Percentiles rank a stretch among this genome's conserved stretches.
Conservation (phyloP, 1,140 invertebrate genomes). For the Nephila pilipes region DNA sequence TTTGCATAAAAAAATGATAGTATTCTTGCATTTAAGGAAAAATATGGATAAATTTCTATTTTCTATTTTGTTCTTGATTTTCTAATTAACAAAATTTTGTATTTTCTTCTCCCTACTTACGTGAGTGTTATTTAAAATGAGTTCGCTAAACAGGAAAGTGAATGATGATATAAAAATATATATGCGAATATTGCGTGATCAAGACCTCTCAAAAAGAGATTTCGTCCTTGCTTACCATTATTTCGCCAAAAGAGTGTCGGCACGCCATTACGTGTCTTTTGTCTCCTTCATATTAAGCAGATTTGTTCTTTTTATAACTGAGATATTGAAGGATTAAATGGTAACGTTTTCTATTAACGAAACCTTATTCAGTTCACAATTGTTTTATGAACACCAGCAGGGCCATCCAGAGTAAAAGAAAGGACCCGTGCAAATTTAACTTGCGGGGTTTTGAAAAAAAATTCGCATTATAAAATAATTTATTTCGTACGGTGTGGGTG, state of each 20-base stretch:
- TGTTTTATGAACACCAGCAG: background rate
- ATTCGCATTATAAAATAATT: too few species aligned
- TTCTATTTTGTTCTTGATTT: background rate
- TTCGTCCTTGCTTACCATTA: background rate
- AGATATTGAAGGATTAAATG: background rate
- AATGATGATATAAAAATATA: background rate
- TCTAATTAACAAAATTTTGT: background rate
- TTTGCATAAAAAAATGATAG: background rate
- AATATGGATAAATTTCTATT: background rate
- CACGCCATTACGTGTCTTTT: background rate
- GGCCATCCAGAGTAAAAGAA: too few species aligned
- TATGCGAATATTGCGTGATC: background rate
- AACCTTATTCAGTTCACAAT: background rate
- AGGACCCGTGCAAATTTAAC: too few species aligned
- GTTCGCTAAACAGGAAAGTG: background rate
- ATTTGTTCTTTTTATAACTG: conserved; percentile 12
- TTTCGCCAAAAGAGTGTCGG: background rate
- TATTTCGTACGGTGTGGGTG: too few species aligned
- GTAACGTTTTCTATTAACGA: conserved; percentile 6
- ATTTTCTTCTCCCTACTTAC: background rate
- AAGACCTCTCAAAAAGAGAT: background rate
- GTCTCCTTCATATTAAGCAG: background rate
- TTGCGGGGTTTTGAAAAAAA: too few species aligned
- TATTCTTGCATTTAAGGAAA: background rate
- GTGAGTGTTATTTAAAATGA: background rate